Conservation (phyloP, 2,888 invertebrate species). For the Nematopogon swammerdamellus region DNA sequence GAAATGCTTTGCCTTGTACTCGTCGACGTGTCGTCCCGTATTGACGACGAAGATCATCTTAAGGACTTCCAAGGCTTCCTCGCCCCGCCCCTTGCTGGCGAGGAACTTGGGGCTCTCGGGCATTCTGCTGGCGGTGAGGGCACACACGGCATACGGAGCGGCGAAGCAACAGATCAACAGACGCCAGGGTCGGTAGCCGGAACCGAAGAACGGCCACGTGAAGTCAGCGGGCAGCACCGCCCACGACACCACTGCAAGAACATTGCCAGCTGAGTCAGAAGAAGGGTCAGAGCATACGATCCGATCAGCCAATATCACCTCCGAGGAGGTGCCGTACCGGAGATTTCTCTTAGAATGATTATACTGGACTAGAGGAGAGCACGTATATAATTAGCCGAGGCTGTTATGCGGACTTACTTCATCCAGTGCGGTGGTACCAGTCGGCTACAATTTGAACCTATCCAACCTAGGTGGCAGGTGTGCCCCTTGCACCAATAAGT, state of each 20-base stretch:
- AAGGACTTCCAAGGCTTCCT: conserved; percentile 33
- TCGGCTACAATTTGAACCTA: no score
- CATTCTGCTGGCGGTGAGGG: conserved; percentile 36
- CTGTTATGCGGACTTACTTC: no score
- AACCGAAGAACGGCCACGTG: conserved; percentile 18
- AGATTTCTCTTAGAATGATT: no score
- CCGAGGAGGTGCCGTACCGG: no score
- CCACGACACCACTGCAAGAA: conserved; percentile 54
- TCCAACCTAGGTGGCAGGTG: no score
- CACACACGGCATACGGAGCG: conserved; percentile 50
- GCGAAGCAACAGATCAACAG: conserved; percentile 59
- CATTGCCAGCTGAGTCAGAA: no score
- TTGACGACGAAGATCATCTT: conserved; percentile 2
- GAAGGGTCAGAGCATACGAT: neutral
- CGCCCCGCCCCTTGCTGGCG: conserved; percentile 45
- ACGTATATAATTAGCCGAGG: no score
- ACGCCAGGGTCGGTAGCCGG: conserved; percentile 70
- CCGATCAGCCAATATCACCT: no score
- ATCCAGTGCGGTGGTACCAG: no score
- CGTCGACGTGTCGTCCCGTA: neutral
- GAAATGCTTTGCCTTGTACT: neutral
- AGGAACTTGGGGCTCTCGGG: conserved; percentile 70
- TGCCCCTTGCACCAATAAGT: no score
- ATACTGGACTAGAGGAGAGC: no score
- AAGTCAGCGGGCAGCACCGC: conserved; percentile 49